Conservation (phyloP, 1,140 invertebrate species). For the Philopotamus ludificatus region DNA sequence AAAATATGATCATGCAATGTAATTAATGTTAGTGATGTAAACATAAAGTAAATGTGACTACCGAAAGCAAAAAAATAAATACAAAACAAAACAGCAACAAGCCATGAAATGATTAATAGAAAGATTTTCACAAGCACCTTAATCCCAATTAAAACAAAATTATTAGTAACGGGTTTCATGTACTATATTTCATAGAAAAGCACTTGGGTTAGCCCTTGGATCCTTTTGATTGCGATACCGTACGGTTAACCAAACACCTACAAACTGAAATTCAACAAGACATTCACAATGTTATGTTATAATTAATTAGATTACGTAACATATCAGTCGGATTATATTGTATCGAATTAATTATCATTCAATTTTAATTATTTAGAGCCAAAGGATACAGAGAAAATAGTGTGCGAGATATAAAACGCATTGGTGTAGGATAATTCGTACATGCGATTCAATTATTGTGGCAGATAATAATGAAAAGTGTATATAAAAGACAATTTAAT, state of each 20-base stretch:
- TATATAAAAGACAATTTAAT: no score
- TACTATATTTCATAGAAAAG: constrained; percentile 80
- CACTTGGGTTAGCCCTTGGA: constrained; percentile 91
- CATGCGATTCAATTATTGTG: no score
- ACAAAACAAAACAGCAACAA: constrained; percentile 6
- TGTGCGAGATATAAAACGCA: no score
- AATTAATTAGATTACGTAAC: background rate
- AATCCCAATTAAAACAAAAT: constrained; percentile 10
- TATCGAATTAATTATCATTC: no score
- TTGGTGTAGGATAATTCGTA: no score
- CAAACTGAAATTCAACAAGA: constrained; percentile 73
- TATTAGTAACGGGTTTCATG: constrained; percentile 5
- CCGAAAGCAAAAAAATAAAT: constrained; percentile 9
- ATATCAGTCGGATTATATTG: background rate
- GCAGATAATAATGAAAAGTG: no score
- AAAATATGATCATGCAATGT: no score
- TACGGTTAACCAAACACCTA: constrained; percentile 95
- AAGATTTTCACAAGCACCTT: constrained; percentile 27
- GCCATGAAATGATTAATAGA: no score
- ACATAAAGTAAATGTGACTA: background rate
- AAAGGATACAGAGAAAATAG: no score
- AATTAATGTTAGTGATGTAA: no score
- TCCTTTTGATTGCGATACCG: constrained; percentile 97
- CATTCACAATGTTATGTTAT: no score
- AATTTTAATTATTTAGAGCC: no score